These are phyloP conservation scores for Hymenochirus boettgeri DNA, from an alignment of 2,113 vertebrate genomes.

Conservation along the genomic window DNA sequence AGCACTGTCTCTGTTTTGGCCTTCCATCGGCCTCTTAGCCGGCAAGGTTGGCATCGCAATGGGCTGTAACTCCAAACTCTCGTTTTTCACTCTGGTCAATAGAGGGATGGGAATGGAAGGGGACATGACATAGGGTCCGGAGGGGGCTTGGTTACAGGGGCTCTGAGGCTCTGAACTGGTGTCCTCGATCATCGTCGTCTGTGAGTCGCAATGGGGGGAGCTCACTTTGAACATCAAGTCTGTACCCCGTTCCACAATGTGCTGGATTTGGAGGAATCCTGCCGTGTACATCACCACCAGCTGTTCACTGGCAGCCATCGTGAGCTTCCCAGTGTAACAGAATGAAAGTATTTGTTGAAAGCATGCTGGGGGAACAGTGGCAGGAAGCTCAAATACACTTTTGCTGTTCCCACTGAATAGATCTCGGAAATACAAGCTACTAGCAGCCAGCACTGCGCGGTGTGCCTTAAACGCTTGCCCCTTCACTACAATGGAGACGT, in stretches of 20 bases:
- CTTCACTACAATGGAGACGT: conserved; percentile 97
- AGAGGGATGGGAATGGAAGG: conserved; percentile 73
- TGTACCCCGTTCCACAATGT: conserved; percentile 94
- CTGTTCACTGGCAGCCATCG: conserved; percentile 97
- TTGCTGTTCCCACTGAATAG: conserved; percentile 94
- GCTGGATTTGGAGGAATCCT: conserved; percentile 97
- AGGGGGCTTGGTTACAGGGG: conserved; percentile 73
- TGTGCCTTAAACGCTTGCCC: conserved; percentile 97
- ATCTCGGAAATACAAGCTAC: conserved; percentile 96
- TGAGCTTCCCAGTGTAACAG: conserved; percentile 97
- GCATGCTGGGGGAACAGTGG: conserved; percentile 87
- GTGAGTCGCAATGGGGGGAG: conserved; percentile 97
- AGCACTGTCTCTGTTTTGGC: conserved; percentile 51
- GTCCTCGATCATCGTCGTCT: conserved; percentile 88
- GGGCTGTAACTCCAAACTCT: conserved; percentile 71
- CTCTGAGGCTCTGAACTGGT: conserved; percentile 91
- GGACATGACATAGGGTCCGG: conserved; percentile 74
- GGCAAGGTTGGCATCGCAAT: conserved; percentile 54
- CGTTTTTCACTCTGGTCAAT: conserved; percentile 83
- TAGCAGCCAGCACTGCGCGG: conserved; percentile 89
- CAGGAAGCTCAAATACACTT: conserved; percentile 91
- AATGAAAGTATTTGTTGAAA: conserved; percentile 98
- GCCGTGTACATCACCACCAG: conserved; percentile 99
- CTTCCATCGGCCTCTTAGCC: conserved; percentile 59
- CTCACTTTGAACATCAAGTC: conserved; percentile 98